Percentiles rank a stretch among this genome's conserved stretches.
phyloP scores from a whole-genome alignment of 2,888 invertebrate species.

The Oeneis ivallda region DNA sequence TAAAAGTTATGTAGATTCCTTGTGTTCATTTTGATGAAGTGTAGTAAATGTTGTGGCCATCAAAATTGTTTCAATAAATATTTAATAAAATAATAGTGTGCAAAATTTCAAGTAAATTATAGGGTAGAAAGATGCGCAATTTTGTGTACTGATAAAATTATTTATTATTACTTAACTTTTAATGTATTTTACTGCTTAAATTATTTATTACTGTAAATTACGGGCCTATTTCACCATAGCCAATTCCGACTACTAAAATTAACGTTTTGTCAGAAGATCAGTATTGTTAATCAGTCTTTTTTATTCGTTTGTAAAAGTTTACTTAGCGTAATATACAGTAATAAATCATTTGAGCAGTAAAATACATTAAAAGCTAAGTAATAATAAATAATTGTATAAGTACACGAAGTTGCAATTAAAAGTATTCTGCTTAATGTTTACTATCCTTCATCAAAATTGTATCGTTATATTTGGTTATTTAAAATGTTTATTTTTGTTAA shows the following conservation, averaged over 20 bases:
- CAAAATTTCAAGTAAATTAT: not conserved
- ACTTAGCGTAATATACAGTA: not conserved
- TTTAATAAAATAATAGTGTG: not conserved
- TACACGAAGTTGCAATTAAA: too few relatives aligned
- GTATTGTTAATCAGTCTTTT: too few relatives aligned
- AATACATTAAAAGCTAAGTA: not conserved
- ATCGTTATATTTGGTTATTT: constrained; percentile 6
- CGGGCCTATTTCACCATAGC: too few relatives aligned
- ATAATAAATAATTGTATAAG: not conserved
- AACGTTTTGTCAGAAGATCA: too few relatives aligned
- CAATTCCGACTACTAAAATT: not conserved
- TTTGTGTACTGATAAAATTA: not conserved
- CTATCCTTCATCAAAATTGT: not conserved
- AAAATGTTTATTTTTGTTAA: constrained; percentile 10
- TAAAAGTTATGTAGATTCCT: not conserved
- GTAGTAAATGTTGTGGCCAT: not conserved
- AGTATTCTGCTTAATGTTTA: not conserved
- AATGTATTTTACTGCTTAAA: not conserved
- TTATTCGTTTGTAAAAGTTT: not conserved
- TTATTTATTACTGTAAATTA: too few relatives aligned
- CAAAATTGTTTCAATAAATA: not conserved
- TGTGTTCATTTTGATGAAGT: not conserved
- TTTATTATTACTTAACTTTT: not conserved
- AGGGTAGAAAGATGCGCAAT: too few relatives aligned
- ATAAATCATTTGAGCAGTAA: not conserved